phyloP scores from a whole-genome alignment of 1,140 invertebrate genomes.

The Belonocnema kinseyi region DNA sequence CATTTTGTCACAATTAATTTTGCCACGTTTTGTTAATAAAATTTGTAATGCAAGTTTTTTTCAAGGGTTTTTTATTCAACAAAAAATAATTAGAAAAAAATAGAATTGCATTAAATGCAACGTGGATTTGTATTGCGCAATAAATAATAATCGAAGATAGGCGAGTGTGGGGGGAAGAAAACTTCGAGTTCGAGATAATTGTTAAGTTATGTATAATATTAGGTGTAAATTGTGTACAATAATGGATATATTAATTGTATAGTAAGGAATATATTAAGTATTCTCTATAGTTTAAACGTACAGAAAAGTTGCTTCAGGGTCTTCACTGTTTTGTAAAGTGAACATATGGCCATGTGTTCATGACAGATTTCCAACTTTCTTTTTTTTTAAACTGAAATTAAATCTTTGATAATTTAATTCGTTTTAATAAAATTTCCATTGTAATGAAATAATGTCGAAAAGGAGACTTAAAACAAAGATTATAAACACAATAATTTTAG shows the following conservation, averaged over 20 bases:
- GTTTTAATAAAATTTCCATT: too few relatives aligned
- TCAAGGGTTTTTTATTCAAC: not conserved
- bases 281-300: not conserved
- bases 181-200: not conserved
- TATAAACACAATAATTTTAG: too few relatives aligned
- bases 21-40: not conserved
- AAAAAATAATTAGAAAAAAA: not conserved
- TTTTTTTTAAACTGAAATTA: too few relatives aligned
- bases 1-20: not conserved
- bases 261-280: not conserved
- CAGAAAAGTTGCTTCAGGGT: not conserved
- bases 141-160: not conserved
- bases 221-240: slow-evolving; percentile 6
- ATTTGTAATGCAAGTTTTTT: not conserved
- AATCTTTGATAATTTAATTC: too few relatives aligned
- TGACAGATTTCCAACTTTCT: too few relatives aligned
- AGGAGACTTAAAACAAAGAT: too few relatives aligned
- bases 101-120: slow-evolving; percentile 4
- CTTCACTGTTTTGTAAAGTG: not conserved
- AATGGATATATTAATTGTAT: not conserved
- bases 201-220: not conserved
- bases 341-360: too few relatives aligned
- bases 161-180: not conserved
- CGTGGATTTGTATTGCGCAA: not conserved
- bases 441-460: too few relatives aligned